Evolutionary conservation across 1,140 invertebrate species (phyloP), one percentile per base, ranked within the genome.

Genomic region (Drosophila arizonae): DNA sequence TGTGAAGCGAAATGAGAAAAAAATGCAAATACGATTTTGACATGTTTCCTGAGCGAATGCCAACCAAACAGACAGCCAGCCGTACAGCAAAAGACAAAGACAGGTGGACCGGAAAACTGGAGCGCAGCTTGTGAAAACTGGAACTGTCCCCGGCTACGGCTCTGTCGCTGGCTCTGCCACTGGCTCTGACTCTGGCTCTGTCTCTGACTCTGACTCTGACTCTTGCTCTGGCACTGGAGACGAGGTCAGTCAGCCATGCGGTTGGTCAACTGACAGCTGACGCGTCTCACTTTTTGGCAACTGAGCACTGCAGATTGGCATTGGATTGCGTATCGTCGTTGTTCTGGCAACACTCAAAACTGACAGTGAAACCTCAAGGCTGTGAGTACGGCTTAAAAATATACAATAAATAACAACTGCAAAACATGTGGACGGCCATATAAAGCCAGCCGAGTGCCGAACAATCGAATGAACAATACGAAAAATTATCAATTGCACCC

Each of bases 1-100:
- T 51, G 45, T 11, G 36, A 55, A 54, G 0, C 24, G 41, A 54
- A 43, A 67, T 28, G 50, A 28, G 43, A 54, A 63, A 63, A 46
- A 68, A 74, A 85, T 79, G 81, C 77, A 85, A 85, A 81, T 77
- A 81, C 56, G 69, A 64, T 72, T 84, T 85, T 85, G 81, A 85
- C 70, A 77, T 72, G 77, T 84, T 77, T 85, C 66, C 63, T 65
- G 58, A 65, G 21, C 51, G 51, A 81, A 10, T 41, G 69, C 46
- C 33, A 64, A 41, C 55, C 46, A 61, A 39, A 52, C 58, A 61
- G 39, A 46, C 52, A 66, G 48, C 0, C 21, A 66, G 39, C 1
- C 30, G 24, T 17, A 64, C 60, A 52, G 30, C 41, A 2, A 3
- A 26, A 26, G 9, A 24, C 13, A 33, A 6, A 45, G 50, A 41